Percentiles rank a stretch among this genome's conserved stretches.
These are phyloP conservation scores for Chionis minor DNA, from an alignment of 2,113 vertebrate species.

Conservation along the genomic window DNA sequence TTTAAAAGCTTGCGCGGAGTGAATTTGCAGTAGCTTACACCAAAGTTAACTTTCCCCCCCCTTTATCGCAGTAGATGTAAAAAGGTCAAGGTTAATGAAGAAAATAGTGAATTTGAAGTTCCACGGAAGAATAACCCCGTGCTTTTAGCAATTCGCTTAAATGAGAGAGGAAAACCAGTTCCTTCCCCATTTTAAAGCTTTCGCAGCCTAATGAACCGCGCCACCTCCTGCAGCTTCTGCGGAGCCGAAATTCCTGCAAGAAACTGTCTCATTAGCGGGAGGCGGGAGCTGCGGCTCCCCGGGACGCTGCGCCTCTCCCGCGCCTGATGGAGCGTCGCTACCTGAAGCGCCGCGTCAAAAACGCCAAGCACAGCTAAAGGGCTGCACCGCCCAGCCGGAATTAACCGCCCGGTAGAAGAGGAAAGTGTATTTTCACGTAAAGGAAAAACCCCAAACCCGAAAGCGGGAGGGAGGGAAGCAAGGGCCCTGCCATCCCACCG, in stretches of 20 bases:
- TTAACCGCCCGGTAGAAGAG: neutral
- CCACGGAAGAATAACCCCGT: neutral
- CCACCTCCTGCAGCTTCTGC: conserved; percentile 45
- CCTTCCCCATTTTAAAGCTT: conserved; percentile 30
- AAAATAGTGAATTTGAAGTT: conserved; percentile 24
- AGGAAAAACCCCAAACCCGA: too few species aligned
- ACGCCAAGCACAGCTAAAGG: neutral
- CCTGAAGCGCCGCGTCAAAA: neutral
- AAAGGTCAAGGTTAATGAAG: conserved; percentile 69
- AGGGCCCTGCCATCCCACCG: neutral
- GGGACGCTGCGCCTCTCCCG: neutral
- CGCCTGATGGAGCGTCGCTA: neutral
- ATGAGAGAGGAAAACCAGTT: conserved; percentile 1
- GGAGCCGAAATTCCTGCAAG: neutral
- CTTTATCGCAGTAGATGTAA: neutral
- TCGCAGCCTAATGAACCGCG: conserved; percentile 51
- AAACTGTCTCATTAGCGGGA: conserved; percentile 5
- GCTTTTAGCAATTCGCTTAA: conserved; percentile 46
- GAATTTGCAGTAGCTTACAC: neutral
- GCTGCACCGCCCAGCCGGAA: neutral
- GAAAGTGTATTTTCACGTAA: neutral
- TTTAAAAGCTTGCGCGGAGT: neutral
- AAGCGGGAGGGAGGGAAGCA: neutral
- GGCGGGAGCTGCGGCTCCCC: neutral
- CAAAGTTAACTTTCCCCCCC: neutral